phyloP scores from a whole-genome alignment of 2,888 invertebrate species.

The Phasia obesa region DNA sequence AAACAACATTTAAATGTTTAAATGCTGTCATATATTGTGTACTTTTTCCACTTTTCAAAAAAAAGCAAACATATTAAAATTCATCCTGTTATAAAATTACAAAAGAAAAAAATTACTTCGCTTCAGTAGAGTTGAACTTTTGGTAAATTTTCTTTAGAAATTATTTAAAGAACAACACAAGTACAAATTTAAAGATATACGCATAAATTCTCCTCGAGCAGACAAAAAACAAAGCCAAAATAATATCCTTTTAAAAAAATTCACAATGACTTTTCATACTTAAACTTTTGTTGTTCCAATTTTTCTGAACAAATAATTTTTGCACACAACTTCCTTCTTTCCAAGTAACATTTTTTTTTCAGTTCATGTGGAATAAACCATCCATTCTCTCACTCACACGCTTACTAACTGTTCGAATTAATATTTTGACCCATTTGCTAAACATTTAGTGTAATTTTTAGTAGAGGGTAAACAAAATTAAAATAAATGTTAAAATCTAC shows the following conservation, averaged over 20 bases:
- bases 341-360: background rate
- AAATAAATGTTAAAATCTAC: constrained; percentile 65
- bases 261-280: constrained; percentile 22
- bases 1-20: too few relatives aligned
- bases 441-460: constrained; percentile 68
- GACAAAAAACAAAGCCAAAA: background rate
- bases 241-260: background rate
- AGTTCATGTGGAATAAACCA: constrained; percentile 6
- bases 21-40: too few relatives aligned
- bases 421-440: constrained; percentile 68
- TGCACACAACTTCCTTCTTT: constrained; percentile 27
- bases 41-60: too few relatives aligned
- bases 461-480: constrained; percentile 67
- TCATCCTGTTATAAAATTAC: too few relatives aligned
- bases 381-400: background rate
- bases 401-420: constrained; percentile 45
- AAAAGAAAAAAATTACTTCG: too few relatives aligned
- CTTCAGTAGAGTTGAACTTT: background rate
- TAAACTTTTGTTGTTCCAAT: constrained; percentile 25
- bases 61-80: too few relatives aligned
- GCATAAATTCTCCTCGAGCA: background rate
- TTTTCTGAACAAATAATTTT: constrained; percentile 7
- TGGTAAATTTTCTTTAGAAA: constrained; percentile 7
- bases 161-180: constrained; percentile 7
- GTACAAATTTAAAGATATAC: constrained; percentile 5